phyloP scores from a whole-genome alignment of 2,888 invertebrate genomes.

The Schizotus pectinicornis region DNA sequence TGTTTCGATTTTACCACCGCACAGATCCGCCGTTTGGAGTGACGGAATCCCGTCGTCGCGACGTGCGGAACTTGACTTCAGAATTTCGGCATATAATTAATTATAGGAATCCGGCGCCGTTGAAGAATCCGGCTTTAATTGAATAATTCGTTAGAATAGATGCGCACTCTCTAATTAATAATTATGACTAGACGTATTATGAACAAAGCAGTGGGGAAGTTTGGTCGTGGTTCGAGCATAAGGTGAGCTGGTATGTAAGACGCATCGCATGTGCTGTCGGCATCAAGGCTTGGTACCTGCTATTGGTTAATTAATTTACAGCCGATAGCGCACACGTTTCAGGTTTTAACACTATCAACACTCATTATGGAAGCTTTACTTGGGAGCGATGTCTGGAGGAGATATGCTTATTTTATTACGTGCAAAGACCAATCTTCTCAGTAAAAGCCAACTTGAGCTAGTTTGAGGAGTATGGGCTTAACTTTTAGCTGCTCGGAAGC shows the following conservation, averaged over 20 bases:
- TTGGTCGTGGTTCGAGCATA: slow-evolving; percentile 8
- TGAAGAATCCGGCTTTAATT: not conserved
- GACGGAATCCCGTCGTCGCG: not conserved
- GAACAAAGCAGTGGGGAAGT: slow-evolving; percentile 16
- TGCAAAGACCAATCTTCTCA: slow-evolving; percentile 22
- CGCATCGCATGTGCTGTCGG: slow-evolving; percentile 39
- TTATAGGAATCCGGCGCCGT: slow-evolving; percentile 9
- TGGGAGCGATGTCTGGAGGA: slow-evolving; percentile 35
- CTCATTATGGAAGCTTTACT: slow-evolving; percentile 43
- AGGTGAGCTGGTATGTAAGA: slow-evolving; percentile 16
- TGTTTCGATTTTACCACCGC: slow-evolving; percentile 17
- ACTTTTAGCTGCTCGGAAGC: slow-evolving; percentile 18
- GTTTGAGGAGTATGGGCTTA: slow-evolving; percentile 9
- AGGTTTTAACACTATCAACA: slow-evolving; percentile 46
- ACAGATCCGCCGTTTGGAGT: slow-evolving; percentile 4
- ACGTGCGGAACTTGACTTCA: not conserved
- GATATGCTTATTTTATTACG: slow-evolving; percentile 36
- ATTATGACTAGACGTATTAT: slow-evolving; percentile 17
- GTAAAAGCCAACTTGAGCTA: slow-evolving; percentile 19
- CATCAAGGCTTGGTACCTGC: slow-evolving; percentile 39
- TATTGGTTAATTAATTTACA: slow-evolving; percentile 48
- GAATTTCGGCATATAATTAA: not conserved
- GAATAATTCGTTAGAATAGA: not conserved
- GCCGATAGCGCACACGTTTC: slow-evolving; percentile 46
- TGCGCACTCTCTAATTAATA: slow-evolving; percentile 15